Evolutionary conservation across 2,113 vertebrate species (phyloP).

Genomic region (Aythya baeri): DNA sequence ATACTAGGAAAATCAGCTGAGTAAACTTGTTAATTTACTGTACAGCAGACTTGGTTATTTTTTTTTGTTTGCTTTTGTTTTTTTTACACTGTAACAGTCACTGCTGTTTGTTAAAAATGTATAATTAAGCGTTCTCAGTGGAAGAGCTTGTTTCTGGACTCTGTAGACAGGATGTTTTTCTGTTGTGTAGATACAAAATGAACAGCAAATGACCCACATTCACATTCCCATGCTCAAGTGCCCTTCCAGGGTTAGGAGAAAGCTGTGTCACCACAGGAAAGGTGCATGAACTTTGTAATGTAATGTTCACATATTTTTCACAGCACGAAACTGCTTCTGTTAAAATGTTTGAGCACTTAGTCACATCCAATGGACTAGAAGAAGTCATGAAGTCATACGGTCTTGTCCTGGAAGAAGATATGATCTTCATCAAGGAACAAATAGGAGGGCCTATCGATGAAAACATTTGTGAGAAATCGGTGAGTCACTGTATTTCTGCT

Average conservation of each 20-base stretch:
- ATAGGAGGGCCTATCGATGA: slow-evolving; percentile 82
- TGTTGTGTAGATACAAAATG: not conserved
- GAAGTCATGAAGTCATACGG: slow-evolving; percentile 81
- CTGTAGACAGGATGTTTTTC: rapidly evolving
- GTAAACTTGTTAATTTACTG: not conserved
- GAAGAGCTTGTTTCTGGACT: not conserved
- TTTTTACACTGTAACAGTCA: not conserved
- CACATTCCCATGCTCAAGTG: not conserved
- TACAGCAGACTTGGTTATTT: not conserved
- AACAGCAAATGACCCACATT: not conserved
- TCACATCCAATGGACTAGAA: slow-evolving; percentile 81
- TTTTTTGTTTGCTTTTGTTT: not conserved
- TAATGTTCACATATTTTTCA: not conserved
- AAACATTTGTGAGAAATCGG: not conserved
- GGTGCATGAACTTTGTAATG: not conserved
- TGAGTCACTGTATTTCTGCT: slow-evolving; percentile 28
- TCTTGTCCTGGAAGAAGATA: slow-evolving; percentile 84
- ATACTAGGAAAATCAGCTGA: not conserved
- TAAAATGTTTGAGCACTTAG: slow-evolving; percentile 92
- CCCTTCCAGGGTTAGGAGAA: not conserved
- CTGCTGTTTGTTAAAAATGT: not conserved
- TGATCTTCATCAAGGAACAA: slow-evolving; percentile 92
- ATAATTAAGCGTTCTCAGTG: not conserved
- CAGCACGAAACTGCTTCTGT: slow-evolving; percentile 90
- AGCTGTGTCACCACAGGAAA: not conserved